These are phyloP conservation scores for Microcebus murinus DNA, from an alignment of 2,113 vertebrate genomes.

Conservation along the genomic window DNA sequence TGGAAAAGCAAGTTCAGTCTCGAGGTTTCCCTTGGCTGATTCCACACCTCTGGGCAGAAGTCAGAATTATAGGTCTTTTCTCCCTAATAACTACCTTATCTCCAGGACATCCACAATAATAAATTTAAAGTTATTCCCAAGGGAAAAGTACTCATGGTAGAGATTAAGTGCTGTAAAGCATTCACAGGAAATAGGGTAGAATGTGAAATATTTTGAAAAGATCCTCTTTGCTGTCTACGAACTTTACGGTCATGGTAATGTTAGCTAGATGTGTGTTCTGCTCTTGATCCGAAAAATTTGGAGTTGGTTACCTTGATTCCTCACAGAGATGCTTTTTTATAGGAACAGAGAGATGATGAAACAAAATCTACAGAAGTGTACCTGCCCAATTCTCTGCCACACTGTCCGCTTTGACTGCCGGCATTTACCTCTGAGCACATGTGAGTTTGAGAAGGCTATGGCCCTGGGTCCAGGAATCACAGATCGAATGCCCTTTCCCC, in stretches of 20 bases:
- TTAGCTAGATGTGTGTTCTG: not conserved
- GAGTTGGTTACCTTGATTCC: not conserved
- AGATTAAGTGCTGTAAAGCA: not conserved
- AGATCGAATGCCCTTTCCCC: not conserved
- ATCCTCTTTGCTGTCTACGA: not conserved
- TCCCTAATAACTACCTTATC: not conserved
- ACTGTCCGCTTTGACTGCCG: not conserved
- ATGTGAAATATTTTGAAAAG: not conserved
- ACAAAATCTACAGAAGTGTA: not conserved
- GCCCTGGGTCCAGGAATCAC: not conserved
- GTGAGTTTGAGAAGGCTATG: not conserved
- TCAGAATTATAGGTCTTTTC: not conserved
- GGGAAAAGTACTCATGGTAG: not conserved
- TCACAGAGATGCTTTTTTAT: not conserved
- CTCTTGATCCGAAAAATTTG: not conserved
- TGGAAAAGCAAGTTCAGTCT: not conserved
- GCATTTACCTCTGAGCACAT: fast-evolving
- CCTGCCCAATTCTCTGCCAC: not conserved
- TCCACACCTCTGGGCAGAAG: not conserved
- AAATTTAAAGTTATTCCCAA: not conserved
- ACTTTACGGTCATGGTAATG: not conserved
- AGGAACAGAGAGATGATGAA: not conserved
- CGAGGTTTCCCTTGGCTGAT: not conserved
- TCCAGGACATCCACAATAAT: not conserved
- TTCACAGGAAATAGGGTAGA: not conserved